phyloP scores from a whole-genome alignment of 2,797 vertebrate species.

The Falco berigora region DNA sequence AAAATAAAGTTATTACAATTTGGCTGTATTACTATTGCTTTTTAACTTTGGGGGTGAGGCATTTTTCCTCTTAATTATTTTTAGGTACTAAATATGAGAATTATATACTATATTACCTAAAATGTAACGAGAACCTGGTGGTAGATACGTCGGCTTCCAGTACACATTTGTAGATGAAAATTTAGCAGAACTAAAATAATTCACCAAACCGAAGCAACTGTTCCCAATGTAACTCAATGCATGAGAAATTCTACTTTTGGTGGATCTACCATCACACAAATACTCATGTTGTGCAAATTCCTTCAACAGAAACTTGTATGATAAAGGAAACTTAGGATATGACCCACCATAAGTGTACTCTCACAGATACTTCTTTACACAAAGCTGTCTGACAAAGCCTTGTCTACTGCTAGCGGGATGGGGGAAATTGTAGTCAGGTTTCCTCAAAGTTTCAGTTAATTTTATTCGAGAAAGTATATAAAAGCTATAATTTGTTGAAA shows the following conservation, averaged over 20 bases:
- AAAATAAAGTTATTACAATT: neutral
- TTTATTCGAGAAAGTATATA: neutral
- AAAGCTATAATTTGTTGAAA: neutral
- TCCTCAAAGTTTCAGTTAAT: neutral
- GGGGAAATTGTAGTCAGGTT: neutral
- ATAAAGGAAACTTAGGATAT: neutral
- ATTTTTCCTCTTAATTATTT: neutral
- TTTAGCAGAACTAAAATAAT: neutral
- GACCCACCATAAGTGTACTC: neutral
- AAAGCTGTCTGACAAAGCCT: neutral
- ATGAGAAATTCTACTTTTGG: neutral
- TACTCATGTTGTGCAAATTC: neutral
- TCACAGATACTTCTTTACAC: neutral
- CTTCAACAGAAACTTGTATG: neutral
- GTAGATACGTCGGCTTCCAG: neutral
- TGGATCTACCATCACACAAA: neutral
- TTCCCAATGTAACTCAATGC: neutral
- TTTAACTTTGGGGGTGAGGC: neutral
- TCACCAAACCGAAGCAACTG: neutral
- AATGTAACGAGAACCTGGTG: neutral
- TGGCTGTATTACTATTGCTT: neutral
- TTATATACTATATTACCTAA: neutral
- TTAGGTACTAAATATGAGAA: neutral
- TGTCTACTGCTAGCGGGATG: neutral
- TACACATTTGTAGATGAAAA: neutral